These are phyloP conservation scores for Nasonia oneida DNA, from an alignment of 2,888 invertebrate genomes.

Conservation along the genomic window DNA sequence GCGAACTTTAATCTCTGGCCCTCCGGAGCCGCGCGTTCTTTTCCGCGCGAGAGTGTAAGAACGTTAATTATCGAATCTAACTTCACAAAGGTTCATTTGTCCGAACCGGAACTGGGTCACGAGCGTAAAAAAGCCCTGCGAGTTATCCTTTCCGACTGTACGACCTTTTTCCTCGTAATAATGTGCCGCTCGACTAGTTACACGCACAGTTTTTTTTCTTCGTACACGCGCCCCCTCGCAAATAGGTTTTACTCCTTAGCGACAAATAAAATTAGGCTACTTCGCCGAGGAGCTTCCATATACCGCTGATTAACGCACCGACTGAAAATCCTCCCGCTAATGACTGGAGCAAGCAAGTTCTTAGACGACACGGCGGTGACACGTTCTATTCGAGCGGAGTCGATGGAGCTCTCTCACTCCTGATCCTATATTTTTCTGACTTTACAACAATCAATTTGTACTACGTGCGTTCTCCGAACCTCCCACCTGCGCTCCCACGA, in stretches of 20 bases:
- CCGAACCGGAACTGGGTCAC: neutral
- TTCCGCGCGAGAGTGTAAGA: neutral
- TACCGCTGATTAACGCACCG: neutral
- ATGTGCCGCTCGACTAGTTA: too few species aligned
- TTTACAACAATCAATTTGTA: neutral
- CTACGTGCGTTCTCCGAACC: neutral
- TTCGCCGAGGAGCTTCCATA: neutral
- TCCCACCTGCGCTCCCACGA: neutral
- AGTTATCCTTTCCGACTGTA: neutral
- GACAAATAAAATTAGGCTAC: neutral
- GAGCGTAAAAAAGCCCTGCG: neutral
- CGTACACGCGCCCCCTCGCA: neutral
- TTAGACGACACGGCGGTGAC: neutral
- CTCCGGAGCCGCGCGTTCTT: neutral
- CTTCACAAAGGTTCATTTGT: slow-evolving; percentile 19
- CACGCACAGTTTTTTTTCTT: neutral
- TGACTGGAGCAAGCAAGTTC: neutral
- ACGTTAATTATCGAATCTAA: slow-evolving; percentile 14
- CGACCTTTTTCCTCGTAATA: neutral
- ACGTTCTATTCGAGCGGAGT: too few species aligned
- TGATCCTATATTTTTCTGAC: neutral
- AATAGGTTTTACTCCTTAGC: neutral
- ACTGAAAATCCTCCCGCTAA: neutral
- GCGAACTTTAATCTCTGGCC: neutral
- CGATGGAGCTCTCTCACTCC: too few species aligned